Evolutionary conservation across 2,888 invertebrate species (phyloP), one percentile per base, ranked within the genome.

Genomic region (Scaptomyza tumidula): DNA sequence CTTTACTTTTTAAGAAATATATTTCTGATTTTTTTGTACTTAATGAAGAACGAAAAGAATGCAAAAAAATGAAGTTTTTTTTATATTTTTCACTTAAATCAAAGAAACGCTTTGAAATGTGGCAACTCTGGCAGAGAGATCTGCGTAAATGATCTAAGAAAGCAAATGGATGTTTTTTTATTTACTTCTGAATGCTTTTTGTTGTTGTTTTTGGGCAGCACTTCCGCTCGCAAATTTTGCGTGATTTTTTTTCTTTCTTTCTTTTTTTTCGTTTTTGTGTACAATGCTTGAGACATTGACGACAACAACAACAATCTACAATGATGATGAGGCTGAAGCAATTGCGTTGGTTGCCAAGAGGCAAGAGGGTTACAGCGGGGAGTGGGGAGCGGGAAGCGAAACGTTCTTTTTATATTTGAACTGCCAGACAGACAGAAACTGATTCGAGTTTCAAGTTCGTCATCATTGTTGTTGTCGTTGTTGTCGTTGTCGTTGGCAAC

Each of bases 401-500:
- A 24, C 24, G 24, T 44, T 68, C 60, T 68, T 60, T 60, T 60
- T 33, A 68, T 53, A 68, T 68, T 69, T 60, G 43, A 60, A 7
- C 29, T 50, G 37, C 14, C 68, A 69, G 63, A 57, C 68, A 69
- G 63, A 57, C 70, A 63, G 70, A 70, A 70, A 60, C 79, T 75
- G 76, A 76, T 78, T 76, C n/a, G 79, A 76, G 75, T 79, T 78
- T 66, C 75, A 65, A 78, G 79, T 76, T 77, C 52, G 35, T 50
- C 19, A n/a, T n/a, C n/a, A n/a, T n/a, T n/a, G 33, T 33, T 66
- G 55, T 59, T 60, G 52, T 54, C 74, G 82, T 80, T 33, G 88
- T n/a, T n/a, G 33, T 33, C 71, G 55, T 59, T 60, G 52, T 54
- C 74, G 82, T 80, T 33, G 88, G 88, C 83, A 88, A 83, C 86